Evolutionary conservation across 2,113 vertebrate genomes (phyloP).

Genomic region (Amphilophus citrinellus): DNA sequence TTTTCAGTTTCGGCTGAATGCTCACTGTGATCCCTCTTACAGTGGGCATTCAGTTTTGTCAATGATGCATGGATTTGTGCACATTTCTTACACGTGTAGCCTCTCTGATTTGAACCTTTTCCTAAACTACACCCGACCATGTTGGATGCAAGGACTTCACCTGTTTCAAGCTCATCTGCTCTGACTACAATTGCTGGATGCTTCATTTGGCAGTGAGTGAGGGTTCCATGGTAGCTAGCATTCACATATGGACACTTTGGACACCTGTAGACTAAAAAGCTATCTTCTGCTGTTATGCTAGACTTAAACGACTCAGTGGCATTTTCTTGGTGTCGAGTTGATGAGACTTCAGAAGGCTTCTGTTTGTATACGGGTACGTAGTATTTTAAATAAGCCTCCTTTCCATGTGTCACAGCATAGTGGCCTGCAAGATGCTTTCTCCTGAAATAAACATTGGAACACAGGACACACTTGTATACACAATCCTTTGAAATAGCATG

Average conservation of each 20-base stretch:
- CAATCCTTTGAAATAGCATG: conserved; percentile 74
- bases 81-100: conserved; percentile 88
- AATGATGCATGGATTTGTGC: conserved; percentile 83
- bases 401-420: conserved; percentile 89
- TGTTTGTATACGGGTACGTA: conserved; percentile 81
- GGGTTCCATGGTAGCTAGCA: conserved; percentile 85
- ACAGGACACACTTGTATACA: conserved; percentile 87
- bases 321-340: neutral
- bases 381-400: conserved; percentile 86
- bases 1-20: conserved; percentile 71
- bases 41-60: conserved; percentile 86
- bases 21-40: conserved; percentile 81
- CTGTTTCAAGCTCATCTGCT: conserved; percentile 85
- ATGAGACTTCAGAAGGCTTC: conserved; percentile 74
- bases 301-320: neutral
- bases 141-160: conserved; percentile 79
- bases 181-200: conserved; percentile 86
- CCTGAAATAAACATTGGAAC: conserved; percentile 83
- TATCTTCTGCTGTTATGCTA: neutral
- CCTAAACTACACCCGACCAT: conserved; percentile 75
- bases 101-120: conserved; percentile 83
- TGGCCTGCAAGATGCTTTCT: conserved; percentile 86
- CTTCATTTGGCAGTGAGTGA: conserved; percentile 92
- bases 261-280: conserved; percentile 85
- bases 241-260: conserved; percentile 89